Conservation (phyloP, 2,888 invertebrate species). For the Polydrusus cervinus region DNA sequence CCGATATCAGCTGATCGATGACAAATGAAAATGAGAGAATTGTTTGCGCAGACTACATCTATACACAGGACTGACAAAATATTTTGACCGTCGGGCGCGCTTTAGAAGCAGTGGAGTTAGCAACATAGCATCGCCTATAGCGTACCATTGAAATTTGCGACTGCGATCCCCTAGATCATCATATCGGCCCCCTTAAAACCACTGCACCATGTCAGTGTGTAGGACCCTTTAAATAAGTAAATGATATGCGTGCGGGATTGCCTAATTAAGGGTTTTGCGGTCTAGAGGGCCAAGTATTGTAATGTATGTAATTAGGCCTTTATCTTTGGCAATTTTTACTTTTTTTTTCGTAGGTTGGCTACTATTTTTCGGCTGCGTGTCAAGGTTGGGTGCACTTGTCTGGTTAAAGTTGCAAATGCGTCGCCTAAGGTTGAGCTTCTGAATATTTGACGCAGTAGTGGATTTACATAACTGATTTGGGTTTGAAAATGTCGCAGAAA, state of each 20-base stretch:
- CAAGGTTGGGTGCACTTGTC: conserved; percentile 38
- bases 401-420: conserved; percentile 29
- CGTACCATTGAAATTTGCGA: no score
- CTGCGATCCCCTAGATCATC: no score
- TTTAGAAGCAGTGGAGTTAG: no score
- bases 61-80: no score
- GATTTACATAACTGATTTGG: not conserved
- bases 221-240: conserved; percentile 53
- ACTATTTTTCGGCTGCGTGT: conserved; percentile 41
- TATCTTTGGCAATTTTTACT: conserved; percentile 47
- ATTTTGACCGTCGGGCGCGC: no score
- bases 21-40: no score
- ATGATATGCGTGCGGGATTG: conserved; percentile 54
- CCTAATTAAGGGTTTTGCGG: conserved; percentile 55
- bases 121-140: no score
- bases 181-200: conserved; percentile 41
- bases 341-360: conserved; percentile 41
- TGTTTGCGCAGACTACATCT: no score
- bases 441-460: conserved; percentile 18
- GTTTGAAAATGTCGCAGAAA: no score
- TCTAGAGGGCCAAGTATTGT: conserved; percentile 51
- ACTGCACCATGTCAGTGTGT: conserved; percentile 53
- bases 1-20: no score
- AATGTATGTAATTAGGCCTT: conserved; percentile 50
- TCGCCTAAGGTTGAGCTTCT: conserved; percentile 26